phyloP scores from a whole-genome alignment of 2,113 vertebrate species.

The Numenius arquata region DNA sequence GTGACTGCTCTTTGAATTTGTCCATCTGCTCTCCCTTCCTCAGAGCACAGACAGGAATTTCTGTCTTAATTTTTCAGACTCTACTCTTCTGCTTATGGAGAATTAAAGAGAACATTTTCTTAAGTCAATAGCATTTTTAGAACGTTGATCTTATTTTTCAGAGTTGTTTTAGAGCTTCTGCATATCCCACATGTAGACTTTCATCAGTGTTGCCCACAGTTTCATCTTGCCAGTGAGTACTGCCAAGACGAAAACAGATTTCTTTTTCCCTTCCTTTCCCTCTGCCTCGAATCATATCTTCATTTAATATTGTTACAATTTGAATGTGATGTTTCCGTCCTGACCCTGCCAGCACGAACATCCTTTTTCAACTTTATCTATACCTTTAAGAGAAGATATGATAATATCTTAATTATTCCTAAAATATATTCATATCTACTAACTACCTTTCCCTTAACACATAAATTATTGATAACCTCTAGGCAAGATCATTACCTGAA shows the following conservation, averaged over 20 bases:
- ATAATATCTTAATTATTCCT: neutral
- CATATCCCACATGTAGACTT: neutral
- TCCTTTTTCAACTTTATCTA: neutral
- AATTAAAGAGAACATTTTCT: neutral
- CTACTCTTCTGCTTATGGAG: neutral
- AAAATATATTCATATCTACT: neutral
- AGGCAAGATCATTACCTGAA: conserved; percentile 2
- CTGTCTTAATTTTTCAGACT: neutral
- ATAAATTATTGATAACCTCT: conserved; percentile 6
- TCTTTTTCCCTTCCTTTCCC: neutral
- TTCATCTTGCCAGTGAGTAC: neutral
- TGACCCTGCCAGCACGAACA: neutral
- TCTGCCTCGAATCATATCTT: neutral
- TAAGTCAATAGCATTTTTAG: neutral
- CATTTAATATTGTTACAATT: neutral
- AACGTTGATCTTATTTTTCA: neutral
- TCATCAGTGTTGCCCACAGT: neutral
- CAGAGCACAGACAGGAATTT: neutral
- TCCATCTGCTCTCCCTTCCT: neutral
- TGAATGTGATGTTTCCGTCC: neutral
- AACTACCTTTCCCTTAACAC: neutral
- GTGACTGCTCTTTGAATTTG: neutral
- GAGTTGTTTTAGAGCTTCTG: neutral
- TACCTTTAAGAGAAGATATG: neutral
- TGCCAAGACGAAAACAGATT: neutral